Percentiles rank a stretch among this genome's conserved stretches.
Conservation (phyloP, 2,113 vertebrate species). For the Pandion haliaetus region DNA sequence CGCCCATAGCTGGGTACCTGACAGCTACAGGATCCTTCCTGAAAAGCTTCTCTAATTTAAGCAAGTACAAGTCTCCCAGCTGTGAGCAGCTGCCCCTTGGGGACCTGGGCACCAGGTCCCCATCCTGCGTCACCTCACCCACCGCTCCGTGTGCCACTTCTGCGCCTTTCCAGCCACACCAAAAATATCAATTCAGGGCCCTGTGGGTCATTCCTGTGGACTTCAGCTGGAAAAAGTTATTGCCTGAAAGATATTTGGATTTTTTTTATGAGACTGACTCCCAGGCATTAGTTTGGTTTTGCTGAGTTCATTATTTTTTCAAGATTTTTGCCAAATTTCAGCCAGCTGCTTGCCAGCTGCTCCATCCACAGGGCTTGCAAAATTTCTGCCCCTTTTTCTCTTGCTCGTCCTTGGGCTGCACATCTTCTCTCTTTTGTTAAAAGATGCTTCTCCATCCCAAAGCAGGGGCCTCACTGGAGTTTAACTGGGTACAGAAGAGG, state of each 20-base stretch:
- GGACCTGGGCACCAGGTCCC: neutral
- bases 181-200: rapidly evolving
- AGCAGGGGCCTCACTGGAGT: neutral
- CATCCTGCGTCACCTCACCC: neutral
- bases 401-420: neutral
- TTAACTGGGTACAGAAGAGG: neutral
- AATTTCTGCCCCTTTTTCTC: neutral
- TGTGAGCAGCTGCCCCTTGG: neutral
- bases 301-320: neutral
- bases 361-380: neutral
- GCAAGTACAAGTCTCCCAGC: neutral
- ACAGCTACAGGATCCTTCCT: neutral
- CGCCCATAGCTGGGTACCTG: neutral
- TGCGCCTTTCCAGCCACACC: neutral
- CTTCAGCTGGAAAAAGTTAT: neutral
- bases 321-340: neutral
- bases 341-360: neutral
- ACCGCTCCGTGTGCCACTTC: rapidly evolving
- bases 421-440: neutral
- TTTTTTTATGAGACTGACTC: neutral
- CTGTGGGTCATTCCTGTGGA: neutral
- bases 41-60: neutral
- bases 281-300: neutral
- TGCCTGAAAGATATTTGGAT: neutral
- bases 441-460: neutral